Base-by-base conservation (phyloP, 2,888 invertebrate species). In the Calameuta idolon region DNA sequence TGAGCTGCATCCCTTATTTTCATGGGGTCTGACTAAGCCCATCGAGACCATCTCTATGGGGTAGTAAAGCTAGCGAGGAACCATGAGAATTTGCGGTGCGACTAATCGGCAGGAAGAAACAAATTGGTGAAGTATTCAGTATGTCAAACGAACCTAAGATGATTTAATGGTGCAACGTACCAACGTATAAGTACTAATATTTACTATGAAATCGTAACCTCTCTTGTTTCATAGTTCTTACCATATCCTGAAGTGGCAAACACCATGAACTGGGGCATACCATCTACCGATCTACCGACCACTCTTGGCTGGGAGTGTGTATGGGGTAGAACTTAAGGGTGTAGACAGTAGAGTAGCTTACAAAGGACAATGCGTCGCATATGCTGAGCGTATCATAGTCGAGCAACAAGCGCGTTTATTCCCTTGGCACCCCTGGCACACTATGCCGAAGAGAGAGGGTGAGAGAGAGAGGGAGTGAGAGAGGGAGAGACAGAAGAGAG, bases 401-500 rank as follows among this genome's bases (percentile, higher is more conserved):
- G 83, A 83, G 87, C 87, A 86, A 86, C 87, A 87, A 86, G 87
- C 86, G 84, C 87, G 87, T 88, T 88, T 87, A 88, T 88, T 86
- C 87, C 86, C 85, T 81, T 77, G 82, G 82, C 84, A 81, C 75
- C 37, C n/a, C 69, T n/a, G 33, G 34, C 31, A 30, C 76, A 55
- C 55, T 55, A 55, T 55, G 23, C 55, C 9, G 55, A 5, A 55
- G 55, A 23, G 55, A 23, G 23, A 55, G 55, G 55, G 55, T 9
- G 55, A 23, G 23, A 55, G 55, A 23, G 40, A 40, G 5, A 55
- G 23, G 23, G 15, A 40, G 5, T 4, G 37, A 37, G 37, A 37
- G 12, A 37, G 37, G 12, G 37, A 12, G 35, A 35, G 35, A 34
- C 34, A 77, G 77, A 68, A 37, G 4, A 40, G 40, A 55, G 55